Evolutionary conservation across 1,140 invertebrate species (phyloP).

Genomic region (Drosophila mayri): DNA sequence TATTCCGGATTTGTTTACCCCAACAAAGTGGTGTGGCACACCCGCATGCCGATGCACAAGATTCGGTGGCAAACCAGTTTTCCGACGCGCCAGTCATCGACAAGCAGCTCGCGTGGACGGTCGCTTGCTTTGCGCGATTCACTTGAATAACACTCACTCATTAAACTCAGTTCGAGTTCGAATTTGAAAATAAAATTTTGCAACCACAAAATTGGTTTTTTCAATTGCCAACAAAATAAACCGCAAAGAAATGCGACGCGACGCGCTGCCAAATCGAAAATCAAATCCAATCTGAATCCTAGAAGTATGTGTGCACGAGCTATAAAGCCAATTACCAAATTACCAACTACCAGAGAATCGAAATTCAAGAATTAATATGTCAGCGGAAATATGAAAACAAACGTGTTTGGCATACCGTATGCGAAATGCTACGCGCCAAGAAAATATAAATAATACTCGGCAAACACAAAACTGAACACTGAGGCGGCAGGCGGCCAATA

Average conservation of each 20-base stretch:
- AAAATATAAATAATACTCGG: slow-evolving; percentile 64
- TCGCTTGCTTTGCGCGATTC: slow-evolving; percentile 70
- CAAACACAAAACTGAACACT: slow-evolving; percentile 43
- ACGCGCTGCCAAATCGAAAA: slow-evolving; percentile 43
- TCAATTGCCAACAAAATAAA: slow-evolving; percentile 38
- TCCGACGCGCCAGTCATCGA: slow-evolving; percentile 55
- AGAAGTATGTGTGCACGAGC: slow-evolving; percentile 62
- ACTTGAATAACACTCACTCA: background rate
- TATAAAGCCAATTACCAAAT: slow-evolving; percentile 12
- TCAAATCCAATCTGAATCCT: slow-evolving; percentile 37
- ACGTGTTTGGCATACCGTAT: slow-evolving; percentile 70
- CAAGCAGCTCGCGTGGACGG: slow-evolving; percentile 69
- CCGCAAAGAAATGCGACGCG: slow-evolving; percentile 77
- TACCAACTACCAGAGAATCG: slow-evolving; percentile 18
- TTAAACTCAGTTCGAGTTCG: slow-evolving; percentile 8
- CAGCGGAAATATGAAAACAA: slow-evolving; percentile 77
- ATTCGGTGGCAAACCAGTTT: slow-evolving; percentile 43
- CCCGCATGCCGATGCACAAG: slow-evolving; percentile 38
- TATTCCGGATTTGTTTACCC: slow-evolving; percentile 21
- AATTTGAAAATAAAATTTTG: slow-evolving; percentile 79
- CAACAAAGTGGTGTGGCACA: background rate
- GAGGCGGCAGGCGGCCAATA: slow-evolving; percentile 31
- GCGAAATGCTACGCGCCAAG: slow-evolving; percentile 62
- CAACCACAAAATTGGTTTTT: slow-evolving; percentile 74
- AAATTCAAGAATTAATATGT: slow-evolving; percentile 64